Evolutionary conservation across 2,113 vertebrate genomes (phyloP).

Genomic region (Ammodytes marinus): DNA sequence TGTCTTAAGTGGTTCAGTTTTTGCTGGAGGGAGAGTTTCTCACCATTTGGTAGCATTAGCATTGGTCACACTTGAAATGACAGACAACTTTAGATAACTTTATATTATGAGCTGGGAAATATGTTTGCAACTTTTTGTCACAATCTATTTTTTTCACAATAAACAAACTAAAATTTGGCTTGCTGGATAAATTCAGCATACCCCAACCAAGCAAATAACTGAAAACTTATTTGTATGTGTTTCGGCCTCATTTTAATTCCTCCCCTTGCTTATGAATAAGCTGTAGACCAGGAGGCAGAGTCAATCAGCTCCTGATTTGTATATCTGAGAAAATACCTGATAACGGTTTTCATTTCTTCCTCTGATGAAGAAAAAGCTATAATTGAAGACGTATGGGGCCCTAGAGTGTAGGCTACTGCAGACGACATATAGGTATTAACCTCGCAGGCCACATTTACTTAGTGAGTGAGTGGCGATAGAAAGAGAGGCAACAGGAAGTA

Average conservation of each 20-base stretch:
- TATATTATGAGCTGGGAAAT: background rate
- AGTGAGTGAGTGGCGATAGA: background rate
- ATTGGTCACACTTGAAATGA: background rate
- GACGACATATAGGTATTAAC: conserved; percentile 48
- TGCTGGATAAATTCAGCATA: conserved; percentile 11
- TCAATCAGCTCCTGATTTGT: background rate
- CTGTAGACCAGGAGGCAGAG: conserved; percentile 9
- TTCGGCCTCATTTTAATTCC: background rate
- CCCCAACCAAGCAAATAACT: background rate
- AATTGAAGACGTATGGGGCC: conserved; percentile 49
- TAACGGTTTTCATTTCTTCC: conserved; percentile 55
- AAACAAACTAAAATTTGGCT: background rate
- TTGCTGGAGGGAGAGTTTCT: background rate
- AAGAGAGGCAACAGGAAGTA: background rate
- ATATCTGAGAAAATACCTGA: conserved; percentile 25
- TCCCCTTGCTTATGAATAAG: conserved; percentile 14
- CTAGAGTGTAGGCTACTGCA: conserved; percentile 36
- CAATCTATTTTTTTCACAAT: background rate
- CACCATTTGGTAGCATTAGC: background rate
- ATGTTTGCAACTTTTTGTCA: background rate
- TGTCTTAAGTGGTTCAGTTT: background rate
- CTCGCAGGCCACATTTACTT: conserved; percentile 13
- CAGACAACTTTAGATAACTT: background rate
- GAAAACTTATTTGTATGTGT: background rate
- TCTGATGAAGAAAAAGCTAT: conserved; percentile 44